Evolutionary conservation across 1,140 invertebrate species (phyloP).

Genomic region (Temnothorax longispinosus): DNA sequence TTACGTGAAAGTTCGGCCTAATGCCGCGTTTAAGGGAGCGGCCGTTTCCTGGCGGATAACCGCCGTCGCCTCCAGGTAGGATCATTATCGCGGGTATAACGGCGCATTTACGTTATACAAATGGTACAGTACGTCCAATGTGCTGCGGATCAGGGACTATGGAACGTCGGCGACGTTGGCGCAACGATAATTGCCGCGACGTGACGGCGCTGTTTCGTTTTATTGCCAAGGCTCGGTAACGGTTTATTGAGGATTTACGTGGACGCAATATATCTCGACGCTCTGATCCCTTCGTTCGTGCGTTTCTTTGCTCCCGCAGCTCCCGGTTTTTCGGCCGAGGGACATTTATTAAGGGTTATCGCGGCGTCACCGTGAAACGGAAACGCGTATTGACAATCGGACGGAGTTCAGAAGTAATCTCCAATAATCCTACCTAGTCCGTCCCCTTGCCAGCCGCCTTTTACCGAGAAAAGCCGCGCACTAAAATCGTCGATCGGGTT

Average conservation of each 20-base stretch:
- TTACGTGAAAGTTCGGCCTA: conserved; percentile 31
- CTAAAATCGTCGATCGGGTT: conserved; percentile 62
- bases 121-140: conserved; percentile 51
- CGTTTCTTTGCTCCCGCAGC: conserved; percentile 72
- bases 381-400: conserved; percentile 77
- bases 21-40: conserved; percentile 9
- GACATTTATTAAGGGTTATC: conserved; percentile 78
- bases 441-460: conserved; percentile 16
- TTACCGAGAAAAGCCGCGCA: not conserved
- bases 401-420: conserved; percentile 76
- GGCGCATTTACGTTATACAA: conserved; percentile 52
- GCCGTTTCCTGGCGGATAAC: conserved; percentile 20
- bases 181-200: conserved; percentile 74
- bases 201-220: conserved; percentile 76
- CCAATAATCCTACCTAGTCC: conserved; percentile 72
- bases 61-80: conserved; percentile 24
- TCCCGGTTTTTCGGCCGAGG: conserved; percentile 70
- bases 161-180: conserved; percentile 61
- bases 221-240: conserved; percentile 74
- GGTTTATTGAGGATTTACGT: conserved; percentile 77
- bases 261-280: conserved; percentile 73
- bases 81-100: conserved; percentile 65
- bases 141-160: conserved; percentile 44
- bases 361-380: conserved; percentile 73
- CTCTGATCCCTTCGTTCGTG: conserved; percentile 72